Percentiles rank a stretch among this genome's conserved stretches.
Conservation (phyloP, 2,113 vertebrate genomes). For the Lamprologus tigripictilis region DNA sequence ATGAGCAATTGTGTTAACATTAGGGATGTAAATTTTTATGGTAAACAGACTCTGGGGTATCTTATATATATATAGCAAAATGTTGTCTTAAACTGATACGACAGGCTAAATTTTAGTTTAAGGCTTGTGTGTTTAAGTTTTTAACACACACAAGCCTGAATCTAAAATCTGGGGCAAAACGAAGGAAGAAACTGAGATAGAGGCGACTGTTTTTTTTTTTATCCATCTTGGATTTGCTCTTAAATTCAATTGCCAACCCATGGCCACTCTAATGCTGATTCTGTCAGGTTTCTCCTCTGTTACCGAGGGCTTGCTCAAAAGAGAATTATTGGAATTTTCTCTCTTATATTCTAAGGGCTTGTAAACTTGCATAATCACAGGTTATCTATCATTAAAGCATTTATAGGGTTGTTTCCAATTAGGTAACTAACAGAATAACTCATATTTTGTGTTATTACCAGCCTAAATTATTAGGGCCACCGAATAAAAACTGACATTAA, state of each 20-base stretch:
- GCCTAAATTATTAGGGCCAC: background rate
- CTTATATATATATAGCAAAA: background rate
- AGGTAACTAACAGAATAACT: background rate
- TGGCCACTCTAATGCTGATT: background rate
- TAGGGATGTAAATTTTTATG: background rate
- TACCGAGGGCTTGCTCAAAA: background rate
- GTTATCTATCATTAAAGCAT: background rate
- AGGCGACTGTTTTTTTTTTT: rapidly evolving
- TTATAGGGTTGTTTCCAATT: background rate
- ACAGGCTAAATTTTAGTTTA: too few species aligned
- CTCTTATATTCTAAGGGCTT: background rate
- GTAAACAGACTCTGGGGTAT: background rate
- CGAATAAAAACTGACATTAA: background rate
- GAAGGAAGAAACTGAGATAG: background rate
- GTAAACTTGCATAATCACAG: background rate
- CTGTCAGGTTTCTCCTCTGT: background rate
- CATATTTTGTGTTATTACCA: background rate
- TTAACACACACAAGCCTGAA: background rate
- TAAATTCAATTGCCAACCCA: background rate
- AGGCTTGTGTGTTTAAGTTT: too few species aligned
- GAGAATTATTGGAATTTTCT: background rate
- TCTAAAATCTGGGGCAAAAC: background rate
- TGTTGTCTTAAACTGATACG: background rate
- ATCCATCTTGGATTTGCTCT: background rate
- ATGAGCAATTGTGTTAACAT: background rate